Evolutionary conservation across 2,888 invertebrate genomes (phyloP).

Genomic region (Cactoblastis cactorum): DNA sequence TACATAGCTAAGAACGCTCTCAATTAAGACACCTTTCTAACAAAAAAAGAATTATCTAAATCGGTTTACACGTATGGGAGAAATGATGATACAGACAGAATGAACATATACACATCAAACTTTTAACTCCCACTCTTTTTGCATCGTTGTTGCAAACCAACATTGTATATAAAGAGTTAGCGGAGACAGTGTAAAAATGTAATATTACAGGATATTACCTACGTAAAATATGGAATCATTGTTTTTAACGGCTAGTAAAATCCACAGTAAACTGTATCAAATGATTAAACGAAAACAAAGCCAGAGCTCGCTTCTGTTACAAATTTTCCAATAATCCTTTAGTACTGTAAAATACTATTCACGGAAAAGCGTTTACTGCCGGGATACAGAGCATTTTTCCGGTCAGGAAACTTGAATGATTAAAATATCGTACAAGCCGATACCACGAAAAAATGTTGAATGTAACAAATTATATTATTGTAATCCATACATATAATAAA

Average conservation of each 20-base stretch:
- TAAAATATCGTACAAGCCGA: conserved; percentile 1
- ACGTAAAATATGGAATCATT: conserved; percentile 1
- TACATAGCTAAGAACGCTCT: too few relatives aligned
- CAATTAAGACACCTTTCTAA: too few relatives aligned
- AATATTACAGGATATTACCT: background rate
- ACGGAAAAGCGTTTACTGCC: conserved; percentile 31
- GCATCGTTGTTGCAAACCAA: too few relatives aligned
- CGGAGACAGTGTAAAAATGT: background rate
- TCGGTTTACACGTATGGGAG: too few relatives aligned
- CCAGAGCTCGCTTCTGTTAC: conserved; percentile 30
- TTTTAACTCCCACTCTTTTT: too few relatives aligned
- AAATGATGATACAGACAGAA: too few relatives aligned
- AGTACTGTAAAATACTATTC: conserved; percentile 39
- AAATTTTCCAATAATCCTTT: conserved; percentile 49
- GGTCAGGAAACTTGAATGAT: conserved; percentile 14
- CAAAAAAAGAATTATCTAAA: too few relatives aligned
- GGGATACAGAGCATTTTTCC: conserved; percentile 13
- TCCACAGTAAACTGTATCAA: conserved; percentile 26
- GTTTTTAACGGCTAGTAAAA: conserved; percentile 15
- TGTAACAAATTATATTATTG: too few relatives aligned
- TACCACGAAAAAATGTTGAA: too few relatives aligned
- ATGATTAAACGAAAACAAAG: conserved; percentile 40
- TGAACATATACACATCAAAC: too few relatives aligned
- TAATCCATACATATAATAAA: too few relatives aligned
- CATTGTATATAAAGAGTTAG: background rate